Base-by-base conservation (phyloP, 2,113 vertebrate species). In the Tachysurus fulvidraco region DNA sequence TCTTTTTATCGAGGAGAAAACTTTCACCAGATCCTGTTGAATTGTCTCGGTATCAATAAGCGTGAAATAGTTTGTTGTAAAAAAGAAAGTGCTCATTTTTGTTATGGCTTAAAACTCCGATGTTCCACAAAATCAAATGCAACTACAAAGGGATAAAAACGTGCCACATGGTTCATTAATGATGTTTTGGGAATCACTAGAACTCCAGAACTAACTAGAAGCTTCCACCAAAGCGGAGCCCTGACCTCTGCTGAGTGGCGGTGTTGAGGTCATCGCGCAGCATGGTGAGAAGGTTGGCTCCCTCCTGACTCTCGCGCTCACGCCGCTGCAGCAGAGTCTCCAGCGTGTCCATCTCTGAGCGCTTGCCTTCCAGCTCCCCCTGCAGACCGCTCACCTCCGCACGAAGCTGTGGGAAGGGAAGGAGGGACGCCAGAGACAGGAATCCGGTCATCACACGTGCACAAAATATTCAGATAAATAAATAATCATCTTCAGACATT, bases 291-390 rank as follows among this genome's bases (percentile, higher is more conserved):
- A 97, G 95, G 91, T 96, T 95, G 0, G 93, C 93, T 60, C 94
- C 96, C 90, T 96, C 97, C 81, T 96, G 95, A 89, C 95, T 95
- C 88, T 98, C 98, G 77, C 96, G 91, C 41, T 96, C 95, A 3
- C 92, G 90, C 11, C 93, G 91, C 71, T 96, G 95, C 87, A 96
- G 94, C 0, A 98, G 94, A 0, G 82, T 93, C 86, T 97, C 96
- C 86, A 99, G 90, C 0, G 90, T 94, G 76, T 96, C 95, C 92
- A 98, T 94, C 85, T 98, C 96, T 0, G 90, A 90, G 9, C 90
- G 92, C 50, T 95, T 94, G 5, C 94, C 94, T 62, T 95, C 93
- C 8, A 96, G 71, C 84, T 97, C 95, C 44, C 36, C 91, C 76
- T 93, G 94, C 89, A 98, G 92, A 87, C 92, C 94, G 5, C 91